phyloP scores from a whole-genome alignment of 2,888 invertebrate genomes.

The Heliconius erato region DNA sequence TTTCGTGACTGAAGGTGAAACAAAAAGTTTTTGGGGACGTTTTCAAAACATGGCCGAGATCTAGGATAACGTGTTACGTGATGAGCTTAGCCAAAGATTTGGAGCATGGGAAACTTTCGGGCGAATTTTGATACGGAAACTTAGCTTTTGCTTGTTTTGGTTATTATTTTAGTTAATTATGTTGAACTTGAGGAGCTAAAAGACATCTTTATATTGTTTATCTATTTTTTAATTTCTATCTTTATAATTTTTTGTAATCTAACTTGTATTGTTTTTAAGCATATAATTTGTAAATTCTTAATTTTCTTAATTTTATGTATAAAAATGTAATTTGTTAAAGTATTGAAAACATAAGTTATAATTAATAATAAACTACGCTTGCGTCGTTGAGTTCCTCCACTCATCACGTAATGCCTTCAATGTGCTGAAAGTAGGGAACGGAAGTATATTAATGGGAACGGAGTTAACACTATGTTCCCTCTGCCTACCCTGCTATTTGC shows the following conservation, averaged over 20 bases:
- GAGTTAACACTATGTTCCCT: too few relatives aligned
- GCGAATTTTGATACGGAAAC: slow-evolving; percentile 63
- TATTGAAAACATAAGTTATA: too few relatives aligned
- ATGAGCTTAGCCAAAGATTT: slow-evolving; percentile 74
- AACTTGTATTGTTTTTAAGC: too few relatives aligned
- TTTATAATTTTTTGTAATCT: not conserved
- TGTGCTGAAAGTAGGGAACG: too few relatives aligned
- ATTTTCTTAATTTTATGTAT: too few relatives aligned
- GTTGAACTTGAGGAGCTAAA: slow-evolving; percentile 83
- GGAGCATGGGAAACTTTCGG: slow-evolving; percentile 75
- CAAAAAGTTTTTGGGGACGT: slow-evolving; percentile 81
- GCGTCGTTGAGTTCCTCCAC: too few relatives aligned
- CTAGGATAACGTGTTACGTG: slow-evolving; percentile 78
- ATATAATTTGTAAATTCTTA: too few relatives aligned
- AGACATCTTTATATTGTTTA: not conserved
- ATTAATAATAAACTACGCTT: too few relatives aligned
- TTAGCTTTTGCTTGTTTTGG: slow-evolving; percentile 51
- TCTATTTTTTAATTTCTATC: not conserved
- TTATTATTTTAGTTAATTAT: slow-evolving; percentile 76
- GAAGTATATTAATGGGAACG: too few relatives aligned
- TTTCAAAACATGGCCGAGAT: slow-evolving; percentile 70
- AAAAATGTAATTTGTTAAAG: too few relatives aligned
- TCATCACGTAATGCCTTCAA: too few relatives aligned
- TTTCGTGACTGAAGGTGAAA: slow-evolving; percentile 84
- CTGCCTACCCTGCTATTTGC: too few relatives aligned